A percentile compares a stretch with the other conserved stretches of the same genome.
These are phyloP conservation scores for Tympanoctomys barrerae DNA, from an alignment of 2,797 vertebrate species.

Conservation along the genomic window DNA sequence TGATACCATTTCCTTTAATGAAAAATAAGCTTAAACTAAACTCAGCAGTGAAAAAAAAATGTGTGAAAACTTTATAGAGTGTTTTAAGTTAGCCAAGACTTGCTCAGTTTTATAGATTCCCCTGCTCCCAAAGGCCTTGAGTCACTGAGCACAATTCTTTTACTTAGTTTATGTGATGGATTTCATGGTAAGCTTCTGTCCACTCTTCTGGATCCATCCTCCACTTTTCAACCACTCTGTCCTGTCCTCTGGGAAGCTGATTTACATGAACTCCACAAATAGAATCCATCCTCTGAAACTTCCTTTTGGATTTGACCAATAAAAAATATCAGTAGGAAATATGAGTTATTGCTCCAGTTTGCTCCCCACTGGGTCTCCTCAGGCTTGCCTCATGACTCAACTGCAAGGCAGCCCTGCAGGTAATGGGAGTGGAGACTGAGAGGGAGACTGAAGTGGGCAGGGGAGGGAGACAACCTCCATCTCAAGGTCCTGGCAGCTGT, in stretches of 20 bases:
- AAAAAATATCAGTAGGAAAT: not conserved
- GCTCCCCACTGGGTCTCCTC: not conserved
- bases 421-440: not conserved
- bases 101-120: constrained; percentile 36
- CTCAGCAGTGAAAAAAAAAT: constrained; percentile 2
- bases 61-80: constrained; percentile 56
- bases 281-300: not conserved
- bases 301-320: not conserved
- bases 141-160: constrained; percentile 31
- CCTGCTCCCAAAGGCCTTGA: not conserved
- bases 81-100: constrained; percentile 8
- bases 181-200: constrained; percentile 25
- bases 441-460: not conserved
- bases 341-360: not conserved
- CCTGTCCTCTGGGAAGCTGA: not conserved
- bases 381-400: not conserved
- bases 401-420: not conserved
- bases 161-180: constrained; percentile 10
- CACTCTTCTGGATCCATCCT: not conserved
- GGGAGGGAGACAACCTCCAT: not conserved
- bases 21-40: constrained; percentile 66
- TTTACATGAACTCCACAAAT: not conserved
- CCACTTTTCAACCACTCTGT: not conserved
- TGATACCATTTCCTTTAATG: constrained; percentile 32
- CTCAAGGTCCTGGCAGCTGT: not conserved